Base-by-base conservation (phyloP, 2,797 vertebrate species). In the Halcyon smyrnensis region DNA sequence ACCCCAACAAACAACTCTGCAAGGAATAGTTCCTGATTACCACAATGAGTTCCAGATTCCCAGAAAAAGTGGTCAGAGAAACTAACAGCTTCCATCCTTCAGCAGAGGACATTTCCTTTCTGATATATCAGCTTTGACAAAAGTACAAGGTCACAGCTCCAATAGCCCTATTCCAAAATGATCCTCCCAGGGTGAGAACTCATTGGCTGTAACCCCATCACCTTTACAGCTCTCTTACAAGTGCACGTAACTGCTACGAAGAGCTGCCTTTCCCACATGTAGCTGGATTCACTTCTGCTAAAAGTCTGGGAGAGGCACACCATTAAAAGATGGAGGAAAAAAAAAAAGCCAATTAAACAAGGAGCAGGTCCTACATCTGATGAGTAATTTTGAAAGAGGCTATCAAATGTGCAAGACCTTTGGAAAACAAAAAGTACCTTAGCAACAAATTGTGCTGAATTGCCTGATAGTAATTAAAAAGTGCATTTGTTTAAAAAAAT, bases 401-500 rank as follows among this genome's bases (percentile, higher is more conserved):
- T 43, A 89, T 86, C 65, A 95, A 96, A 96, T 67, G 95, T 79
- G 63, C 81, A 92, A 65, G 59, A 57, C 37, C 23, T 75, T 84
- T 56, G 88, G 56, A 87, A 94, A 93, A 93, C n/a, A 57, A 74
- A 89, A 92, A 69, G 32, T 20, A 84, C 23, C 51, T 81, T 43
- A 81, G 93, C 79, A 93, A 93, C 46, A 85, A 95, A 95, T 92
- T 75, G 50, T 96, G 70, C 89, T 95, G 76, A 85, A 91, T 64
- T 76, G 60, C 53, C 67, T 78, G 64, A 54, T 91, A 60, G 54
- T 78, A 96, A 97, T 94, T 96, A 91, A 94, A 59, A 76, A 87
- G n/a, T 75, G 24, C 37, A 53, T 90, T 91, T 91, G 57, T 74
- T 91, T 50, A 36, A 36, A 36, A 91, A 91, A 74, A 43, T 28